Conservation (phyloP, 2,113 vertebrate species). For the Rhadina sibilatrix region DNA sequence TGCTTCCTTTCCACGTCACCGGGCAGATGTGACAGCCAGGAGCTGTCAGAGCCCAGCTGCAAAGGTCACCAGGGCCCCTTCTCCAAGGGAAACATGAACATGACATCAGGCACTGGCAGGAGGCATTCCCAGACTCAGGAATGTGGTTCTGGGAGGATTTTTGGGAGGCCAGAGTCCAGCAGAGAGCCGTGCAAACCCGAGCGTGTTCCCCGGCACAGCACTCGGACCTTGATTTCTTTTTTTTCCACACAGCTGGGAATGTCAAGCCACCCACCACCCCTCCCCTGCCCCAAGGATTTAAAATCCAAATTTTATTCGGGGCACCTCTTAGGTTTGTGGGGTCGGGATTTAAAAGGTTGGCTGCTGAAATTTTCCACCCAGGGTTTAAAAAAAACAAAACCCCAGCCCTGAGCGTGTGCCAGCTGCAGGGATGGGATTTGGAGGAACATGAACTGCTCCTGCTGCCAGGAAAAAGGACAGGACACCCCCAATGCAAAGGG, state of each 20-base stretch:
- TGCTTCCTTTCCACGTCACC: no score
- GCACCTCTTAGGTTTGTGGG: not conserved
- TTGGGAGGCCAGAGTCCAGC: not conserved
- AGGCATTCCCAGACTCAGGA: not conserved
- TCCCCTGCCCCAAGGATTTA: not conserved
- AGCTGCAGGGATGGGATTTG: not conserved
- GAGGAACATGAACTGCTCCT: not conserved
- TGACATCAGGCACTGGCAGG: not conserved
- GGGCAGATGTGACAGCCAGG: no score
- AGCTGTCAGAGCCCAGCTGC: no score
- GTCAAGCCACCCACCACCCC: not conserved
- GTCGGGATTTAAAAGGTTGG: not conserved
- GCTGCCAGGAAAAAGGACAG: not conserved
- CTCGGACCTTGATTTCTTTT: no score
- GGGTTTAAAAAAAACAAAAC: not conserved
- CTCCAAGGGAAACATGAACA: not conserved
- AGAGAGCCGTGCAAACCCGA: not conserved
- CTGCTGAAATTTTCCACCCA: not conserved
- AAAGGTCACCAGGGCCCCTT: no score
- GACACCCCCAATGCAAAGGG: not conserved
- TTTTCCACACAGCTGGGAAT: no score
- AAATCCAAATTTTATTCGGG: not conserved
- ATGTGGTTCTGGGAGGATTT: not conserved
- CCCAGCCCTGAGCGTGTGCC: not conserved
- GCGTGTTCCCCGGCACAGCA: no score